These are phyloP conservation scores for Lophotis ruficrista DNA, from an alignment of 2,113 vertebrate genomes.

Conservation along the genomic window DNA sequence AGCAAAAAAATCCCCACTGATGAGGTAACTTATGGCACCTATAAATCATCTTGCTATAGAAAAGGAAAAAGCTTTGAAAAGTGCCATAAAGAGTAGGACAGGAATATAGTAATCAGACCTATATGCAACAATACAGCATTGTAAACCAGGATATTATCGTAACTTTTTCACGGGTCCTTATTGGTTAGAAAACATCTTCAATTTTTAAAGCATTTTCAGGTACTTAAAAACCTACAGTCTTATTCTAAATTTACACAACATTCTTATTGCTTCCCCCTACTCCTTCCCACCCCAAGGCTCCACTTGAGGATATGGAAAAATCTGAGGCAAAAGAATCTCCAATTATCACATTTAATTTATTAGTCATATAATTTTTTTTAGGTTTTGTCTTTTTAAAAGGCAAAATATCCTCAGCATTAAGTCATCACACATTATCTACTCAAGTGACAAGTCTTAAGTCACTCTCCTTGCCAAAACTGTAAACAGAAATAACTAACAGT, in stretches of 20 bases:
- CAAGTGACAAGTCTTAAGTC: neutral
- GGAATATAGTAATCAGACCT: neutral
- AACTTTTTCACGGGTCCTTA: neutral
- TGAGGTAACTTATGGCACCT: neutral
- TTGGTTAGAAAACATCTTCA: neutral
- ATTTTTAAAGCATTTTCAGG: neutral
- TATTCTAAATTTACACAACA: neutral
- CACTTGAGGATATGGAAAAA: neutral
- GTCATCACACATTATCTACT: neutral
- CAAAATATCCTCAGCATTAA: neutral
- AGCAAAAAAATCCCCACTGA: neutral
- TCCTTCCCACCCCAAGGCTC: neutral
- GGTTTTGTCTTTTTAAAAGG: neutral
- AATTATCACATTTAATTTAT: neutral
- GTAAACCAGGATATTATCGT: neutral
- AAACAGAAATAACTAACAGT: neutral
- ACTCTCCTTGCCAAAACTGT: neutral
- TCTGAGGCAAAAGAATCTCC: neutral
- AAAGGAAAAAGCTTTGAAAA: neutral
- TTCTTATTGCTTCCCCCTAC: neutral
- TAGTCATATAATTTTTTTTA: neutral
- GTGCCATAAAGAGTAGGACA: neutral
- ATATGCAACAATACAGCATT: neutral
- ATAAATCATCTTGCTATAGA: neutral
- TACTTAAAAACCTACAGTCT: neutral